phyloP scores from a whole-genome alignment of 2,888 invertebrate genomes.

The Dyspetes luteomarginatus region DNA sequence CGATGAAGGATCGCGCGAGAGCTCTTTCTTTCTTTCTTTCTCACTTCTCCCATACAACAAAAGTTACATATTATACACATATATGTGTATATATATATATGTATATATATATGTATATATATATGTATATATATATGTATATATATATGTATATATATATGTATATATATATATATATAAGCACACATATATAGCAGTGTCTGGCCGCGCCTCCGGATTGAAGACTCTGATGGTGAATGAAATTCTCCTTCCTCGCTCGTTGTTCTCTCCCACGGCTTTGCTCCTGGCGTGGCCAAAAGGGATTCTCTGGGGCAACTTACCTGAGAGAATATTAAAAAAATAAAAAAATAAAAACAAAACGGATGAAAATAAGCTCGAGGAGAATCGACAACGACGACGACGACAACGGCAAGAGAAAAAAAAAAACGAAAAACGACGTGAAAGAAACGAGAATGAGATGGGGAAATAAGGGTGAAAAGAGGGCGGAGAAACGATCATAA shows the following conservation, averaged over 20 bases:
- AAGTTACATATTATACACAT: too few species aligned
- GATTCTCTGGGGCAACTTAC: constrained; percentile 22
- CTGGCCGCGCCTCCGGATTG: constrained; percentile 41
- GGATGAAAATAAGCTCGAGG: not conserved
- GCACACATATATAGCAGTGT: not conserved
- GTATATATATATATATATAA: constrained; percentile 2
- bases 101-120: not conserved
- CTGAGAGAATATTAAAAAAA: constrained; percentile 33
- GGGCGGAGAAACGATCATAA: constrained; percentile 69
- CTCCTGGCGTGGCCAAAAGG: constrained; percentile 19
- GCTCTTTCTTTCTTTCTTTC: constrained; percentile 49
- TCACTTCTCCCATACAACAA: constrained; percentile 14
- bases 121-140: not conserved
- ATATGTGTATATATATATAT: not conserved
- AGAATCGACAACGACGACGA: constrained; percentile 28
- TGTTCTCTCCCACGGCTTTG: constrained; percentile 33
- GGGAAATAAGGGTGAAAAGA: constrained; percentile 56
- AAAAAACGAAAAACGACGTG: not conserved
- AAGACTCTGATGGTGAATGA: constrained; percentile 55
- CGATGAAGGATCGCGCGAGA: constrained; percentile 64
- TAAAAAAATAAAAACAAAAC: constrained; percentile 8
- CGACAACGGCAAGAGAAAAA: constrained; percentile 10
- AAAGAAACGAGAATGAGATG: constrained; percentile 48
- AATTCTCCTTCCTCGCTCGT: constrained; percentile 47
- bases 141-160: not conserved